Evolutionary conservation across 92 coral and sea anemone genomes (phyloP).

Genomic region (Epizoanthus scotinus): DNA sequence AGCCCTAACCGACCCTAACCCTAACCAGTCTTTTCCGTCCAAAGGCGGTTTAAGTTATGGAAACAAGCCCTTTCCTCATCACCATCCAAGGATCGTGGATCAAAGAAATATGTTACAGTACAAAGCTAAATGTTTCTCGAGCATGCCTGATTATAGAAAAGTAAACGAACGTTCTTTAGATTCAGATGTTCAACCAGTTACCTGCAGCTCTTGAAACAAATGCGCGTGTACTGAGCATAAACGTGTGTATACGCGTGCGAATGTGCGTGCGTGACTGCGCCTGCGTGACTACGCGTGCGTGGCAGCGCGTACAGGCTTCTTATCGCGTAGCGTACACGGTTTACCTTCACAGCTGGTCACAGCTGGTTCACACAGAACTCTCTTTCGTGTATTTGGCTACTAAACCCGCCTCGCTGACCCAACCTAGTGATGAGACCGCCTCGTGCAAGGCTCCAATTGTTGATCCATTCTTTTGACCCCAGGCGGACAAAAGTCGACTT

Average conservation of each 20-base stretch:
- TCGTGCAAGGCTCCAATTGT: conserved; percentile 48
- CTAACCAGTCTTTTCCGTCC: too few species aligned
- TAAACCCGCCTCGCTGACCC: conserved; percentile 49
- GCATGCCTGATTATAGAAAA: neutral
- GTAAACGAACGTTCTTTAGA: neutral
- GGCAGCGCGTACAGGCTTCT: too few species aligned
- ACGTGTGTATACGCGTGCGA: neutral
- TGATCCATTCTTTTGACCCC: conserved; percentile 64
- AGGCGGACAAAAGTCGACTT: conserved; percentile 48
- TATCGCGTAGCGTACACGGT: too few species aligned
- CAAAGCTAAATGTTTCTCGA: neutral
- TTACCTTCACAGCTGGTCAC: too few species aligned
- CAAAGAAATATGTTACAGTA: neutral
- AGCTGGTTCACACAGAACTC: neutral
- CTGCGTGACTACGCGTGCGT: too few species aligned
- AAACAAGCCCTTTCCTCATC: too few species aligned
- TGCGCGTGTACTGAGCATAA: neutral
- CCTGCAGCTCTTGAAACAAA: neutral
- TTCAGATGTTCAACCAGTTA: neutral
- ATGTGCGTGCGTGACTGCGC: too few species aligned
- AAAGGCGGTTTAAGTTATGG: too few species aligned
- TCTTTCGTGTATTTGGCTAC: conserved; percentile 40
- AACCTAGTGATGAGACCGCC: conserved; percentile 44
- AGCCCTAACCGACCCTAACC: too few species aligned
- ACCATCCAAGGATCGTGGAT: too few species aligned